Evolutionary conservation across 2,888 invertebrate species (phyloP).

Genomic region (Tortrix viridana): DNA sequence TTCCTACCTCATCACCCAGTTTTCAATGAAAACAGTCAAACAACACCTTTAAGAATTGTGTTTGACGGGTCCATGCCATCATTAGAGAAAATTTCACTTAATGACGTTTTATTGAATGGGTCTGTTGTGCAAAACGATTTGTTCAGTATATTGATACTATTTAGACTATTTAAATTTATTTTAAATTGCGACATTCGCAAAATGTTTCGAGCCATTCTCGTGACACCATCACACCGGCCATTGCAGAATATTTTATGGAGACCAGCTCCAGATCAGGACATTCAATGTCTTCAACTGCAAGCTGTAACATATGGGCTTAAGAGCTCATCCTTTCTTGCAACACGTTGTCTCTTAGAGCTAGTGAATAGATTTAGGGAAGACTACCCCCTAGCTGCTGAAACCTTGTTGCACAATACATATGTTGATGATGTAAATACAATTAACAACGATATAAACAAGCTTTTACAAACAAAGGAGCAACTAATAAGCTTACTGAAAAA

Average conservation of each 20-base stretch:
- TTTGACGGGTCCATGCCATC: not conserved
- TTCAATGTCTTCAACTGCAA: constrained; percentile 8
- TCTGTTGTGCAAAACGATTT: constrained; percentile 3
- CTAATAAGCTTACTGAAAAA: too few relatives aligned
- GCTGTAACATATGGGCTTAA: not conserved
- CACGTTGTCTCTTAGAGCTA: not conserved
- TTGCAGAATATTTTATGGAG: constrained; percentile 19
- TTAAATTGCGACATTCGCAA: constrained; percentile 12
- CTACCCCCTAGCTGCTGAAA: not conserved
- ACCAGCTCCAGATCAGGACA: not conserved
- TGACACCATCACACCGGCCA: constrained; percentile 7
- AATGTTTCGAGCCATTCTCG: constrained; percentile 10
- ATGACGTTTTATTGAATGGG: constrained; percentile 16
- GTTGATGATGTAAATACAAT: not conserved
- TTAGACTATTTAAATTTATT: constrained; percentile 4
- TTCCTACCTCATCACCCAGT: constrained; percentile 19
- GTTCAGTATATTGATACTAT: constrained; percentile 8
- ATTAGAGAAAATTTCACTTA: constrained; percentile 3
- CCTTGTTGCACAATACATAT: not conserved
- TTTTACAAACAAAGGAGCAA: not conserved
- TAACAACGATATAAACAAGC: not conserved
- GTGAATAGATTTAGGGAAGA: not conserved
- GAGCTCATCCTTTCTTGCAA: not conserved
- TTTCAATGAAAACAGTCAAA: too few relatives aligned
- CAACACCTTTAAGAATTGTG: not conserved